Conservation (phyloP, 2,888 invertebrate species). For the Ceramica pisi region DNA sequence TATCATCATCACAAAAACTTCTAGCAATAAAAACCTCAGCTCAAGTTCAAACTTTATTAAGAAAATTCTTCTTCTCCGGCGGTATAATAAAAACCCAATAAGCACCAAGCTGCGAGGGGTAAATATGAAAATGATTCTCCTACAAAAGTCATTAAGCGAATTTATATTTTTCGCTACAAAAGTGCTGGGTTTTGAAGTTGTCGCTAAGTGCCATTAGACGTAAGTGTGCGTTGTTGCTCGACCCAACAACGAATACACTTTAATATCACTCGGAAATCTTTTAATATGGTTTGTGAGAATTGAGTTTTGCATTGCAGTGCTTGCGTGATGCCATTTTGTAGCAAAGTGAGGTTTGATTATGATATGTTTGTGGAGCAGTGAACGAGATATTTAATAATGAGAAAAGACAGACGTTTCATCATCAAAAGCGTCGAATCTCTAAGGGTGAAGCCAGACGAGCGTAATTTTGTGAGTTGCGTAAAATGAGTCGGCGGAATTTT, state of each 20-base stretch:
- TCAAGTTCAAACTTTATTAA: slow-evolving; percentile 52
- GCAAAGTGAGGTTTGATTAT: neutral
- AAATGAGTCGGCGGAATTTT: no score
- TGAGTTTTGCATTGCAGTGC: slow-evolving; percentile 20
- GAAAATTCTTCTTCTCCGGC: slow-evolving; percentile 30
- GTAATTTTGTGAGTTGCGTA: no score
- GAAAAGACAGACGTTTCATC: neutral
- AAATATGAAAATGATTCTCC: slow-evolving; percentile 77
- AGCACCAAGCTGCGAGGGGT: slow-evolving; percentile 56
- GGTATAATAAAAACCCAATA: slow-evolving; percentile 61
- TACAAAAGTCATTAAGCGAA: slow-evolving; percentile 77
- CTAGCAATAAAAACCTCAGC: slow-evolving; percentile 28
- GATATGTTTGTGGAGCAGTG: no score
- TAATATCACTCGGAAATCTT: slow-evolving; percentile 33
- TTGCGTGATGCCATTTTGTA: slow-evolving; percentile 8
- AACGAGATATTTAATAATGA: neutral
- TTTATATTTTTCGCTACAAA: slow-evolving; percentile 78
- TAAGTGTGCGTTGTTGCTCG: slow-evolving; percentile 69
- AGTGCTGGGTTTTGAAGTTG: slow-evolving; percentile 73
- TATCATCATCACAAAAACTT: slow-evolving; percentile 27
- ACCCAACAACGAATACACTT: slow-evolving; percentile 62
- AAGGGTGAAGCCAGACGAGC: no score
- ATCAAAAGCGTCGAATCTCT: neutral
- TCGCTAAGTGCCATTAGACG: slow-evolving; percentile 77
- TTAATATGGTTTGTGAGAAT: slow-evolving; percentile 37